Base-by-base conservation (phyloP, 2,797 vertebrate genomes). In the Mycteria americana region DNA sequence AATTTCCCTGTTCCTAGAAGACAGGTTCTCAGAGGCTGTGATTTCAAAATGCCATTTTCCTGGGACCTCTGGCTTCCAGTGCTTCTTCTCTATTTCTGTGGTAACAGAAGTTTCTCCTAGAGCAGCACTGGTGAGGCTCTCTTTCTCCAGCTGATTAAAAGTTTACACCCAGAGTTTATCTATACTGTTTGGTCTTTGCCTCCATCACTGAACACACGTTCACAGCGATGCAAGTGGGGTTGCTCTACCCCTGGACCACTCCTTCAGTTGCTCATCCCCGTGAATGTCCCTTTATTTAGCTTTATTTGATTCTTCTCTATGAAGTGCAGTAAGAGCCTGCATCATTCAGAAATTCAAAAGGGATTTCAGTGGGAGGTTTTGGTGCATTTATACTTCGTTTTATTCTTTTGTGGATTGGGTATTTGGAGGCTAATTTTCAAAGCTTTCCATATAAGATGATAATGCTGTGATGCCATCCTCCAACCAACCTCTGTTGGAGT, bases 21-120 rank as follows among this genome's bases (percentile, higher is more conserved):
- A 76, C 76, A 79, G n/a, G 9, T 94, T 92, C 67, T 86, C 35
- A 21, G 77, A 85, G 80, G 54, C 24, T 68, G 18, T 59, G 88
- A 88, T 96, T 97, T 94, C 85, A 86, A 95, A 95, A 93, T 46
- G 54, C 28, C 23, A 7, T 92, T 95, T 96, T 81, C 69, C 39
- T 82, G 75, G 60, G 72, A 27, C 43, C 1, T 1, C 23, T 70
- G 63, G 6, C 14, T 93, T 76, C 67, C 78, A 76, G 69, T 11
- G 7, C 28, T 48, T 2, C 67, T 88, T 85, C 69, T 80, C 57
- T 41, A 2, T 88, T 92, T 73, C 60, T 67, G 25, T 53, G 33
- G 39, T 37, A 69, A 10, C 33, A 64, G n/a, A 46, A 65, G 31
- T 50, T 88, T 63, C 31, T 87, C 35, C 54, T 23, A 7, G 7